Percentiles rank a stretch among this genome's conserved stretches.
Evolutionary conservation across 2,888 invertebrate genomes (phyloP).

Genomic region (Meliscaeva auricollis): DNA sequence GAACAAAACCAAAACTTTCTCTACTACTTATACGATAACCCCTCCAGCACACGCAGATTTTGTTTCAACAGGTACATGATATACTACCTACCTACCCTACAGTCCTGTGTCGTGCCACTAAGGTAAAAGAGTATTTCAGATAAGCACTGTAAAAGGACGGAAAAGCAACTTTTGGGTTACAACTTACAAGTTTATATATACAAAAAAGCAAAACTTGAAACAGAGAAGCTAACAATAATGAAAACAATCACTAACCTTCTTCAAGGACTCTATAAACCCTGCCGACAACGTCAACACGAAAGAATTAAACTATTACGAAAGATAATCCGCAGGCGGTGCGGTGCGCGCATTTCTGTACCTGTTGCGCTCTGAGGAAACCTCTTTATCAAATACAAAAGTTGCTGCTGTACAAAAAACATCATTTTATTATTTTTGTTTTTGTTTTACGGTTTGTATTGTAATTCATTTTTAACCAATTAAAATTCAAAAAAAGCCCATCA

Average conservation of each 20-base stretch:
- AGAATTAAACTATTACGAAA: slow-evolving; percentile 14
- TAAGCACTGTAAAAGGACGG: slow-evolving; percentile 58
- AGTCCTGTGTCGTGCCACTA: background rate
- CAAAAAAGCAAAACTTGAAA: slow-evolving; percentile 3
- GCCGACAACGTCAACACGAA: background rate
- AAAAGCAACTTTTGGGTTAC: slow-evolving; percentile 47
- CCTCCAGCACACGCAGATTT: slow-evolving; percentile 14
- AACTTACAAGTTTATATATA: slow-evolving; percentile 16
- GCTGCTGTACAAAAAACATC: background rate
- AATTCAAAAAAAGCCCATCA: slow-evolving; percentile 79
- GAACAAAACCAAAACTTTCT: background rate
- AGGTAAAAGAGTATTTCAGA: slow-evolving; percentile 1
- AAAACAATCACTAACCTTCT: slow-evolving; percentile 62
- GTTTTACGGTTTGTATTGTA: background rate
- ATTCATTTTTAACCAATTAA: slow-evolving; percentile 79
- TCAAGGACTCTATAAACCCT: slow-evolving; percentile 35
- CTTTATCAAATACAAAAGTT: no score
- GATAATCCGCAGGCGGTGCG: background rate
- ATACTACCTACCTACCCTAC: background rate
- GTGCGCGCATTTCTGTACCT: slow-evolving; percentile 18
- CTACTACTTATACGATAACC: background rate
- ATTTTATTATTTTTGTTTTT: background rate
- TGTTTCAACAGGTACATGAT: slow-evolving; percentile 25
- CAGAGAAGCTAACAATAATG: slow-evolving; percentile 38
- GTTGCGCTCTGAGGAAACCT: slow-evolving; percentile 29